Evolutionary conservation across 2,113 vertebrate species (phyloP), one percentile per base, ranked within the genome.

Genomic region (Sebastes fasciatus): DNA sequence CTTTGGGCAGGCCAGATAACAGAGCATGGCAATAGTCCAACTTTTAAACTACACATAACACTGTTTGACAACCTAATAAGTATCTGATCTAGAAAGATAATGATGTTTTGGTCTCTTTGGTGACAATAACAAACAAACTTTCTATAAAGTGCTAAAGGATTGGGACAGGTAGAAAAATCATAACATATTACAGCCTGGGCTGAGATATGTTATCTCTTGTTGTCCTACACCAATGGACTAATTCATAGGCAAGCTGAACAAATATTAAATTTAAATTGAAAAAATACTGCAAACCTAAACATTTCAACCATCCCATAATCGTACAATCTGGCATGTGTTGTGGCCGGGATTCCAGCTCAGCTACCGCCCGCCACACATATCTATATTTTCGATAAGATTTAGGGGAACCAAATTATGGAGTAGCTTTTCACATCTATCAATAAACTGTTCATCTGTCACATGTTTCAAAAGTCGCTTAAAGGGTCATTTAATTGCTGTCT

Each of bases 1-100:
- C 51, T 72, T 65, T 65, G 45, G 8, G 43, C 34, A 40, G 54
- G 9, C 34, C 6, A 78, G 34, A 72, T 63, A 82, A 85, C 61
- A 62, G 23, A 16, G n/a, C 4, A 67, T 51, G 40, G 23, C n/a
- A 79, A 16, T 3, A 61, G 49, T 57, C 55, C 11, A 55, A 48
- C 23, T 42, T 54, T 65, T 5, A 46, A 64, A 61, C 14, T 13
- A 17, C 6, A 21, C 10, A 12, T 26, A 51, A 64, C 43, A 43
- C 21, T 13, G 58, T 75, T 14, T 61, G 16, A 60, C 9, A 60
- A 64, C n/a, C 2, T 0, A 48, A 5, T 11, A 40, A 45, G 4
- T 17, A 21, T 45, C 14, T 61, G 21, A 60, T 48, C 8, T 7
- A 52, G 1, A 17, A 8, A 57, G 10, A 61, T 16, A 3, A 8